Evolutionary conservation across 2,888 invertebrate genomes (phyloP).

Genomic region (Caenorhabditis sp.): DNA sequence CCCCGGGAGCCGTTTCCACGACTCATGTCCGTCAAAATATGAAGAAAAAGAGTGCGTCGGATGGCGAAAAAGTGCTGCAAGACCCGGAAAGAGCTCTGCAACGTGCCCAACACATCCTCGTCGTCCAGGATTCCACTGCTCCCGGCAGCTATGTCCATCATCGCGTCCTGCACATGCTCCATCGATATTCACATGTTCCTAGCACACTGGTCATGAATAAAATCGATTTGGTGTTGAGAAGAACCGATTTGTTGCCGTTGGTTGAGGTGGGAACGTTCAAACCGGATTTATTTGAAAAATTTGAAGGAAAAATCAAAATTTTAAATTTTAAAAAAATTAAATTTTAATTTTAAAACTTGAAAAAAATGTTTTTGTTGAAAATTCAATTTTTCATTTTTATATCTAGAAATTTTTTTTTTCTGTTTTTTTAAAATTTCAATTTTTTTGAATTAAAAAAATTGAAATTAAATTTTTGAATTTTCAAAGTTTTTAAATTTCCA

Average conservation of each 20-base stretch:
- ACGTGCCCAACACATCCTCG: slow-evolving; percentile 79
- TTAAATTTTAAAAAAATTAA: no score
- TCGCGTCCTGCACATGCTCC: slow-evolving; percentile 79
- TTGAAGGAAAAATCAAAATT: no score
- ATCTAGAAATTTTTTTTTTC: no score
- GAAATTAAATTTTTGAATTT: no score
- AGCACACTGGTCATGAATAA: slow-evolving; percentile 93
- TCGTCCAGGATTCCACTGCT: slow-evolving; percentile 80
- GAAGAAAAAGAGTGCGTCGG: slow-evolving; percentile 49
- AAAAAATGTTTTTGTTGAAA: no score
- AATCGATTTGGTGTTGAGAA: slow-evolving; percentile 86
- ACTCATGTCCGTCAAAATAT: slow-evolving; percentile 77
- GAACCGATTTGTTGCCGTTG: slow-evolving; percentile 88
- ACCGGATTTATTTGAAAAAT: no score
- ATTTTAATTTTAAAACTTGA: no score
- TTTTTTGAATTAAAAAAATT: no score
- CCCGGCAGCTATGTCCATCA: slow-evolving; percentile 81
- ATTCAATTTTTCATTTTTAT: no score
- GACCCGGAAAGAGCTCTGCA: slow-evolving; percentile 80
- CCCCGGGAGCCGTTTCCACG: slow-evolving; percentile 90
- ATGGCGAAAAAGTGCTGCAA: slow-evolving; percentile 70
- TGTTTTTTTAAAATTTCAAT: no score
- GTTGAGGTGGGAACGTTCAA: slow-evolving; percentile 86
- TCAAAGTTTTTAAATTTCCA: no score
- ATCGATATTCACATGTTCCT: slow-evolving; percentile 81